These are phyloP conservation scores for Geothlypis trichas DNA, from an alignment of 2,113 vertebrate species.

Conservation along the genomic window DNA sequence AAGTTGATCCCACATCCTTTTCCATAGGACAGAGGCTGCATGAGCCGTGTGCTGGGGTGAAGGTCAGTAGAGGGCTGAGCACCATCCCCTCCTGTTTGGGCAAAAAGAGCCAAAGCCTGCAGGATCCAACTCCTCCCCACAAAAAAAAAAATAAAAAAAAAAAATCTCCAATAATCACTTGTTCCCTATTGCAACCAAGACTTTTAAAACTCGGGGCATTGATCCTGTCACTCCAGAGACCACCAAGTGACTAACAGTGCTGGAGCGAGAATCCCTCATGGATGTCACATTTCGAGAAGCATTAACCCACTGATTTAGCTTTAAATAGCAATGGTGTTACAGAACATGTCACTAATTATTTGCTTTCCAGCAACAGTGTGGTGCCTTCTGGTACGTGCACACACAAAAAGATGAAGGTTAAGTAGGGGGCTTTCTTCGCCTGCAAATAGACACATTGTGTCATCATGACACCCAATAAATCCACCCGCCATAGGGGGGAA, in stretches of 20 bases:
- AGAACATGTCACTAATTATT: slow-evolving; percentile 73
- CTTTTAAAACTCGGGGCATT: slow-evolving; percentile 30
- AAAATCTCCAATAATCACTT: slow-evolving; percentile 12
- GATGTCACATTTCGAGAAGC: slow-evolving; percentile 57
- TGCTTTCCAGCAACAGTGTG: slow-evolving; percentile 67
- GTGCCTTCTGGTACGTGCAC: slow-evolving; percentile 66
- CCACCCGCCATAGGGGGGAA: slow-evolving; percentile 52
- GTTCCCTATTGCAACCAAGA: not conserved
- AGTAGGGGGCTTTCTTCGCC: slow-evolving; percentile 61
- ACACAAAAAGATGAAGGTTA: slow-evolving; percentile 67
- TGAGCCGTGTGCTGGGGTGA: not conserved
- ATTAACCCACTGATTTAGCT: slow-evolving; percentile 67
- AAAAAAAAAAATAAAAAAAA: no score
- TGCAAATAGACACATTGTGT: slow-evolving; percentile 65
- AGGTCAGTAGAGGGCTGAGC: not conserved
- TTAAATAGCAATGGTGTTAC: slow-evolving; percentile 58
- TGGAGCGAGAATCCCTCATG: slow-evolving; percentile 42
- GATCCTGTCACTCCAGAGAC: slow-evolving; percentile 48
- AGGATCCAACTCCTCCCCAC: not conserved
- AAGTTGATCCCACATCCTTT: not conserved
- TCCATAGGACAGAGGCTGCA: not conserved
- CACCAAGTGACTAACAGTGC: slow-evolving; percentile 51
- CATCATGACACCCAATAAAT: slow-evolving; percentile 70
- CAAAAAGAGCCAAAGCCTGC: not conserved
- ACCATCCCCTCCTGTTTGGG: not conserved